phyloP scores from a whole-genome alignment of 2,797 vertebrate species.

The Cirrhinus mrigala region DNA sequence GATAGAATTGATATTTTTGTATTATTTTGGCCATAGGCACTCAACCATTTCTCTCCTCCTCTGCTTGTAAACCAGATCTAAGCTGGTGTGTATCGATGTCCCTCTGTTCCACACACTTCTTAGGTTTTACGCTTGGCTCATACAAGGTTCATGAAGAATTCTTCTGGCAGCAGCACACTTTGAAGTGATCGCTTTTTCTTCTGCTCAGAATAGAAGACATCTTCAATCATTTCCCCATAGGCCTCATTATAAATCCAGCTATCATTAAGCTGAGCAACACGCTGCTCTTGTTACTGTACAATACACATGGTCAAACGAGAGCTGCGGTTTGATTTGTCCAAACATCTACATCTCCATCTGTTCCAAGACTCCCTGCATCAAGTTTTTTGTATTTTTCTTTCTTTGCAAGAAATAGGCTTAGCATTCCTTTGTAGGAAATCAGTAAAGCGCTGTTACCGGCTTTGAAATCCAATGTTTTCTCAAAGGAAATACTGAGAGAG shows the following conservation, averaged over 20 bases:
- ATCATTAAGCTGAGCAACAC: constrained; percentile 44
- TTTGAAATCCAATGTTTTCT: constrained; percentile 22
- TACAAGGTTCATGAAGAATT: constrained; percentile 33
- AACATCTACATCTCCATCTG: constrained; percentile 47
- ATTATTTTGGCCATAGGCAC: neutral
- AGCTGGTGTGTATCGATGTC: neutral
- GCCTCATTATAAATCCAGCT: constrained; percentile 55
- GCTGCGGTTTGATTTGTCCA: constrained; percentile 51
- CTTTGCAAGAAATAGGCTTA: constrained; percentile 46
- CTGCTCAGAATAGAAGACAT: constrained; percentile 45
- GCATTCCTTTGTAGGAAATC: constrained; percentile 58
- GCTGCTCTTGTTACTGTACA: constrained; percentile 47
- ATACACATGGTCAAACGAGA: constrained; percentile 38
- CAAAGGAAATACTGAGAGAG: constrained; percentile 14
- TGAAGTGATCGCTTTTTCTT: constrained; percentile 50
- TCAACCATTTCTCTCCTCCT: neutral
- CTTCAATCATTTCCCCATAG: constrained; percentile 39
- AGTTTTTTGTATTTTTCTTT: constrained; percentile 51
- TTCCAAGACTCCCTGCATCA: constrained; percentile 27
- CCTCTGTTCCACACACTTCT: constrained; percentile 25
- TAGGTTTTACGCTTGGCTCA: neutral
- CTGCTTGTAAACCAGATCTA: neutral
- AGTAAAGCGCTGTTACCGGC: constrained; percentile 19
- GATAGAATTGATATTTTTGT: neutral
- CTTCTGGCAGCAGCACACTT: constrained; percentile 45